These are phyloP conservation scores for Neosilurus hyrtlii DNA, from an alignment of 2,797 vertebrate species.

Conservation along the genomic window DNA sequence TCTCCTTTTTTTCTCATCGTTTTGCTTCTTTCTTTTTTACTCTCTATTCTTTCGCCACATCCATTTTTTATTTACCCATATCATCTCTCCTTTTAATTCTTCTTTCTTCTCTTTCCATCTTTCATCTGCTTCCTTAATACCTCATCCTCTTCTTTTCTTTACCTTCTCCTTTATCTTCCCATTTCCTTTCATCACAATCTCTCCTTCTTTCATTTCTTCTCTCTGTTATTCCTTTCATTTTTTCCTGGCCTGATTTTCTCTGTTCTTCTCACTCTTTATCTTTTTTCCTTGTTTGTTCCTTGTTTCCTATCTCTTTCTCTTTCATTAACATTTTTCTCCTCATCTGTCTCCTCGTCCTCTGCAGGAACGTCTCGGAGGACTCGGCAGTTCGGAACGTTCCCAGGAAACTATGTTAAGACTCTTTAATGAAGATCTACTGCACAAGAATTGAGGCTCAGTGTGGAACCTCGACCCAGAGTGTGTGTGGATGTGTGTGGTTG, in stretches of 20 bases:
- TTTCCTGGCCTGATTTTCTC: background rate
- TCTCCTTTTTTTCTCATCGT: background rate
- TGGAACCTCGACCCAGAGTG: conserved; percentile 41
- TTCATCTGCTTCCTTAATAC: background rate
- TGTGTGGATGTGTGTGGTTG: conserved; percentile 22
- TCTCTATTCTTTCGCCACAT: too few species aligned
- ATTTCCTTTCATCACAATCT: background rate
- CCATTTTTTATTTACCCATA: background rate
- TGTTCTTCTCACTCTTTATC: background rate
- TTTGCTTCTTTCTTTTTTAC: background rate
- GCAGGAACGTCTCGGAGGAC: conserved; percentile 95
- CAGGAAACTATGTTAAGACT: conserved; percentile 98
- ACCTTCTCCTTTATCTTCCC: background rate
- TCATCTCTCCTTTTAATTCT: background rate
- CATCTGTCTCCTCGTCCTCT: background rate
- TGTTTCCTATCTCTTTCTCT: background rate
- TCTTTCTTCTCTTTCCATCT: background rate
- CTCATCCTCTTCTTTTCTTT: background rate
- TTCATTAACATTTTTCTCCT: too few species aligned
- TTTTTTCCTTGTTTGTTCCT: background rate
- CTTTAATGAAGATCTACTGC: conserved; percentile 75
- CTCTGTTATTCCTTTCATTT: background rate
- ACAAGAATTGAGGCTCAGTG: conserved; percentile 49
- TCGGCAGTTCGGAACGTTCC: conserved; percentile 98
- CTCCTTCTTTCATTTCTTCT: background rate